Evolutionary conservation across 2,113 vertebrate genomes (phyloP).

Genomic region (Benitochromis conjunctus): DNA sequence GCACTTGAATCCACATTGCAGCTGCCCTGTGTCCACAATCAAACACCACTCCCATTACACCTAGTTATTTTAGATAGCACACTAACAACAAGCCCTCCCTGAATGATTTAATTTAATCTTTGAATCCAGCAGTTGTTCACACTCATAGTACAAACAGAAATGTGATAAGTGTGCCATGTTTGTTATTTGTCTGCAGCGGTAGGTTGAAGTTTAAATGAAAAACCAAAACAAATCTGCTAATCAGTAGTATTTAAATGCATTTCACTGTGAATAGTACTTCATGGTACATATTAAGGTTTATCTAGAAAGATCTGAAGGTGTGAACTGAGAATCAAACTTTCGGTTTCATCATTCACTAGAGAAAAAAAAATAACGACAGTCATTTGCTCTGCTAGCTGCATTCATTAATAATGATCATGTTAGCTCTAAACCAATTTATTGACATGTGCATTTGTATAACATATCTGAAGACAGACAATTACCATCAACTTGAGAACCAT

Average conservation of each 20-base stretch:
- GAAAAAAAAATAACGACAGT: not conserved
- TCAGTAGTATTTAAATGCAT: not conserved
- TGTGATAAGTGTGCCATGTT: not conserved
- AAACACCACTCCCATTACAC: not conserved
- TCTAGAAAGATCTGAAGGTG: not conserved
- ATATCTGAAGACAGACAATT: not conserved
- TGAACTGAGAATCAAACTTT: not conserved
- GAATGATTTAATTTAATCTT: not conserved
- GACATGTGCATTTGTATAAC: not conserved
- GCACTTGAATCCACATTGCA: conserved; percentile 98
- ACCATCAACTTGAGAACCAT: not conserved
- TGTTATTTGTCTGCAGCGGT: not conserved
- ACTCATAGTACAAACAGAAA: not conserved
- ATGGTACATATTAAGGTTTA: not conserved
- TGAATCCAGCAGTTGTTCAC: not conserved
- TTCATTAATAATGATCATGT: not conserved
- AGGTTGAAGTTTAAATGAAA: not conserved
- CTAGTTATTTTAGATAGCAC: not conserved
- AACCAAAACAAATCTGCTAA: not conserved
- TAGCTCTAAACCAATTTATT: not conserved
- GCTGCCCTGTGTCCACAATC: conserved; percentile 55
- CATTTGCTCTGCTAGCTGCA: not conserved
- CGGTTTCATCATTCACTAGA: not conserved
- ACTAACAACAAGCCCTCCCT: not conserved
- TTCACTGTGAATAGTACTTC: not conserved